A percentile compares a stretch with the other conserved stretches of the same genome.
These are phyloP conservation scores for Accipiter cooperii DNA, from an alignment of 2,113 vertebrate genomes.

Conservation along the genomic window DNA sequence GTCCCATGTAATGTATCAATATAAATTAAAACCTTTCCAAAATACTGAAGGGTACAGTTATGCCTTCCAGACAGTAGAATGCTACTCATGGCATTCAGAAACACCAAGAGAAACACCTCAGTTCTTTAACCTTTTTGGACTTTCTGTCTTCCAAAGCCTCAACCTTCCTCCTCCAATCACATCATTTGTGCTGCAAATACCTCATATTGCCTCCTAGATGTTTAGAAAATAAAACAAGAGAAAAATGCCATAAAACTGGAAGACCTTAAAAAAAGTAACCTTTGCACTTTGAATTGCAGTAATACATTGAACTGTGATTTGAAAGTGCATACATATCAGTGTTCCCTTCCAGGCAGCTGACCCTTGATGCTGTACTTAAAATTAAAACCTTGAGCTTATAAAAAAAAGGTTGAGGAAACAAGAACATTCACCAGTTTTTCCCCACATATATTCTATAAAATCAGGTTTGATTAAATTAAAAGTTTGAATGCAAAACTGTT, in stretches of 20 bases:
- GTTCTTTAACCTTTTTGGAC: background rate
- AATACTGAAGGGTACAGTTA: background rate
- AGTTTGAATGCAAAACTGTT: background rate
- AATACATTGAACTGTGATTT: background rate
- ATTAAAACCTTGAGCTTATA: background rate
- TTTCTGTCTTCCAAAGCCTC: background rate
- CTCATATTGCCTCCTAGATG: background rate
- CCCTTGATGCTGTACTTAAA: background rate
- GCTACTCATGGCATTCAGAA: background rate
- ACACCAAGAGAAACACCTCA: background rate
- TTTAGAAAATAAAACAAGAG: background rate
- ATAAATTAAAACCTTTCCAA: background rate
- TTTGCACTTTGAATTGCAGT: background rate
- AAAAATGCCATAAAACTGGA: background rate
- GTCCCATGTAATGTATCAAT: background rate
- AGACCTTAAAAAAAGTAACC: background rate
- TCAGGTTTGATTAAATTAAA: background rate
- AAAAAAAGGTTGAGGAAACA: background rate
- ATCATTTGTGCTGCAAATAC: background rate
- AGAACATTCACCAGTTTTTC: background rate
- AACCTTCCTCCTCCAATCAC: background rate
- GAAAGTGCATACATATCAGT: background rate
- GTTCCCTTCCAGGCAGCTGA: background rate
- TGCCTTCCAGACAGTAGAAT: background rate
- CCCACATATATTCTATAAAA: background rate